These are phyloP conservation scores for Nudaria mundana DNA, from an alignment of 2,888 invertebrate genomes.

Conservation along the genomic window DNA sequence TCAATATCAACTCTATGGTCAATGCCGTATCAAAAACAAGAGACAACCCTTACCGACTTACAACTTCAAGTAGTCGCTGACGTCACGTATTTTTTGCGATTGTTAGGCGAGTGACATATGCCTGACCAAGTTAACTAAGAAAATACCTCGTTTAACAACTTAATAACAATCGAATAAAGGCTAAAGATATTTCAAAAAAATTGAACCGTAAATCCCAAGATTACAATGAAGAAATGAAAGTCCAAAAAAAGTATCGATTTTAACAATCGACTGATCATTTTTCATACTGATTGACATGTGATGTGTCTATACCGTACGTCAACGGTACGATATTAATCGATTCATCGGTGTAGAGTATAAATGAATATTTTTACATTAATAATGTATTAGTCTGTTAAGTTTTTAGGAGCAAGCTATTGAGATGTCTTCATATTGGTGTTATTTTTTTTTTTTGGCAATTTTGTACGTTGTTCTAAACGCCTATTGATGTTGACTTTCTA, in stretches of 20 bases:
- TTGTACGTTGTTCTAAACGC: neutral
- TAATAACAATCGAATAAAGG: no score
- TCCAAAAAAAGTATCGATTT: constrained; percentile 19
- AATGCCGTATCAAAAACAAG: no score
- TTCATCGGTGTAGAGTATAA: constrained; percentile 6
- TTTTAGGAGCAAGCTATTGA: constrained; percentile 21
- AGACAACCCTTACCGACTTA: no score
- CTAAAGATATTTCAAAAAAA: no score
- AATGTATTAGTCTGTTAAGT: constrained; percentile 28
- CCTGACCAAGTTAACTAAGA: no score
- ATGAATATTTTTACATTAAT: constrained; percentile 29
- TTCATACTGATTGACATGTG: constrained; percentile 58
- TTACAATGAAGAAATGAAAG: constrained; percentile 22
- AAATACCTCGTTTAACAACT: no score
- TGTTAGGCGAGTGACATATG: no score
- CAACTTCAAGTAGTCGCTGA: no score
- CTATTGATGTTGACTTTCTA: no score
- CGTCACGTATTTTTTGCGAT: no score
- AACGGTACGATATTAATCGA: constrained; percentile 46
- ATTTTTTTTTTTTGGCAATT: constrained; percentile 6
- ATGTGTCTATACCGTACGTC: constrained; percentile 52
- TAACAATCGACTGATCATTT: constrained; percentile 45
- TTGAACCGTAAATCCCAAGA: no score
- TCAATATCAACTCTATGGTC: no score
- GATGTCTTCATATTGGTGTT: constrained; percentile 20